These are phyloP conservation scores for Spongilla lacustris DNA, from an alignment of 37 sponge, comb jelly and placozoan species.

Conservation along the genomic window DNA sequence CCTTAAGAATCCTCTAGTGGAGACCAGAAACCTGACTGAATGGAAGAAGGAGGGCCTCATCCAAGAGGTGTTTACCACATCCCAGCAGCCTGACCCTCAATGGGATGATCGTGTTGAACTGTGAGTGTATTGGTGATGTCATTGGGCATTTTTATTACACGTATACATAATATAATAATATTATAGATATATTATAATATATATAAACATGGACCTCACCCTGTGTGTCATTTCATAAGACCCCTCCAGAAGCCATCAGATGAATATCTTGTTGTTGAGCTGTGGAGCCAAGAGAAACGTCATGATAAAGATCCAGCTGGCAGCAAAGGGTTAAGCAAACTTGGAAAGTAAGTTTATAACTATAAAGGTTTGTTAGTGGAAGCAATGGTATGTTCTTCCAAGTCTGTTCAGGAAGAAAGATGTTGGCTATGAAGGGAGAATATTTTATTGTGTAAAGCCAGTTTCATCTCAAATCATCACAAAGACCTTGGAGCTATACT, in stretches of 20 bases:
- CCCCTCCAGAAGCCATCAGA: slow-evolving; percentile 25
- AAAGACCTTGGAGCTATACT: slow-evolving; percentile 36
- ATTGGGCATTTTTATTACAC: too few species aligned
- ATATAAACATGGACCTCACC: too few species aligned
- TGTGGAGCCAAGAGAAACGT: slow-evolving; percentile 30
- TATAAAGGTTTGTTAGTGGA: not conserved
- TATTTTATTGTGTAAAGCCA: slow-evolving; percentile 29
- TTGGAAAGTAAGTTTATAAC: not conserved
- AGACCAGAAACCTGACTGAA: not conserved
- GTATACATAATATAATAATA: too few species aligned
- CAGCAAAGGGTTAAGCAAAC: not conserved
- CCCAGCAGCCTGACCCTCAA: not conserved
- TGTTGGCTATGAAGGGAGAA: slow-evolving; percentile 55
- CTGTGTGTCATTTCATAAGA: not conserved
- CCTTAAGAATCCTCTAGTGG: not conserved
- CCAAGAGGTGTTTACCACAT: not conserved
- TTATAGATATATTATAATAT: too few species aligned
- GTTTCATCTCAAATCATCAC: slow-evolving; percentile 19
- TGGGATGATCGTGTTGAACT: not conserved
- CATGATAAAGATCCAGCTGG: not conserved
- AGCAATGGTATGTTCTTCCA: too few species aligned
- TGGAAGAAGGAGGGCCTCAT: not conserved
- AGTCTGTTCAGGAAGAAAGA: not conserved
- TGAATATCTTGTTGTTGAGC: slow-evolving; percentile 38
- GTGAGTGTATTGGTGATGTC: not conserved